Evolutionary conservation across 1,140 invertebrate genomes (phyloP), one percentile per base, ranked within the genome.

Genomic region (Caenorhabditis latens): DNA sequence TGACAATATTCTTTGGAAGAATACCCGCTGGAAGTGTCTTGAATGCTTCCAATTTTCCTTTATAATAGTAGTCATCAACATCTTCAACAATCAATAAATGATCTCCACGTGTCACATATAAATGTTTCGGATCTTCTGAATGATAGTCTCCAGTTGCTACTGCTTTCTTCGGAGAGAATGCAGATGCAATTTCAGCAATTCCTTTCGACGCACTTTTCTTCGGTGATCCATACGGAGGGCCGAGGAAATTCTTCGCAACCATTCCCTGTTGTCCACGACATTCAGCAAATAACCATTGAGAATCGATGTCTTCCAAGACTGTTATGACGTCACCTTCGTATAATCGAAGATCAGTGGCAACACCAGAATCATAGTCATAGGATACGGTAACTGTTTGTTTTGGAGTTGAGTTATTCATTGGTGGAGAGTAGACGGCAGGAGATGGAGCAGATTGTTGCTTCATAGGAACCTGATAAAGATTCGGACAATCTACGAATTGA

Each of bases 361-460:
- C 75, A 3, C 86, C 86, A 57, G 86, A 86, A 83, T 83, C 71
- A 42, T 86, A 86, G 46, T 84, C 82, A 48, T 86, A 86, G 42
- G 71, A 48, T 50, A 58, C 86, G 32, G 82, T 86, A 46, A 82
- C 57, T 11, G 71, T 53, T 9, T 71, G 42, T 53, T 75, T 82
- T 42, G 71, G 53, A 19, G 40, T 9, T 19, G 42, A 9, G 13
- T 42, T 42, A 14, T 71, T 71, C 6, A 46, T n/a, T 71, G 42
- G 67, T 7, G 6, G 40, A 43, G 43, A n/a, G 5, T 8, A 46
- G 11, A 19, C 19, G 19, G 40, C 13, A 3, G 67, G 4, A 19
- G 43, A 9, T 9, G 43, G 19, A 2, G 42, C 21, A 16, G 65
- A 11, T 50, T 40, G 7, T 50, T 50, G 43, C 48, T 71, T 75